These are phyloP conservation scores for Camponotus floridanus DNA, from an alignment of 1,140 invertebrate genomes.

Conservation along the genomic window DNA sequence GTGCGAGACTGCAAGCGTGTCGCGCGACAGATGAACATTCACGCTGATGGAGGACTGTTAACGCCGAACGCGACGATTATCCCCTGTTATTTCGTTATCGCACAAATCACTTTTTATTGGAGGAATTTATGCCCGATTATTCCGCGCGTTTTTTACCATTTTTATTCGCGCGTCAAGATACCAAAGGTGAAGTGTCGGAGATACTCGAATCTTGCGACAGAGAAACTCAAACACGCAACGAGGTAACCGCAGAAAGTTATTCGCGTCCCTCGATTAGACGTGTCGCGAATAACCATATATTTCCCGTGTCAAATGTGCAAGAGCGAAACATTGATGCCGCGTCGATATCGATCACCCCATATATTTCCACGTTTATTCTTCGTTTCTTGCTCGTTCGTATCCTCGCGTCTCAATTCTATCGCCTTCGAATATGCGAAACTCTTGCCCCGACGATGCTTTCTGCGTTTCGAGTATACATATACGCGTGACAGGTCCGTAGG, in stretches of 20 bases:
- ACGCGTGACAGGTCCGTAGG: not conserved
- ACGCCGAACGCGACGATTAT: slow-evolving; percentile 27
- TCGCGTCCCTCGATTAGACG: slow-evolving; percentile 36
- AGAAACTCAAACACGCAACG: slow-evolving; percentile 15
- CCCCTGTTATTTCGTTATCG: slow-evolving; percentile 31
- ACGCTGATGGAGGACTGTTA: slow-evolving; percentile 41
- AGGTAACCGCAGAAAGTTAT: slow-evolving; percentile 18
- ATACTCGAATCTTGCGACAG: slow-evolving; percentile 1
- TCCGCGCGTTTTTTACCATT: slow-evolving; percentile 19
- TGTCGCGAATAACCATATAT: slow-evolving; percentile 40
- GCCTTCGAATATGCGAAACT: not conserved
- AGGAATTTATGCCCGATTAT: slow-evolving; percentile 12
- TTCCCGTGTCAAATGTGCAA: not conserved
- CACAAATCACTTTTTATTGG: slow-evolving; percentile 28
- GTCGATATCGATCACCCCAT: slow-evolving; percentile 26
- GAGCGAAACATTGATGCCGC: slow-evolving; percentile 24
- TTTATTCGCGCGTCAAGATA: slow-evolving; percentile 5
- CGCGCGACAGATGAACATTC: not conserved
- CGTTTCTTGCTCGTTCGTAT: not conserved
- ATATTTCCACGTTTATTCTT: slow-evolving; percentile 41
- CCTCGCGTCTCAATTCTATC: not conserved
- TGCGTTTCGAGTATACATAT: not conserved
- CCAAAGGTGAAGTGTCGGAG: slow-evolving; percentile 41
- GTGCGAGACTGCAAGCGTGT: slow-evolving; percentile 19
- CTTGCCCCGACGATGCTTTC: not conserved